phyloP scores from a whole-genome alignment of 2,113 vertebrate genomes.

The Mungos mungo region DNA sequence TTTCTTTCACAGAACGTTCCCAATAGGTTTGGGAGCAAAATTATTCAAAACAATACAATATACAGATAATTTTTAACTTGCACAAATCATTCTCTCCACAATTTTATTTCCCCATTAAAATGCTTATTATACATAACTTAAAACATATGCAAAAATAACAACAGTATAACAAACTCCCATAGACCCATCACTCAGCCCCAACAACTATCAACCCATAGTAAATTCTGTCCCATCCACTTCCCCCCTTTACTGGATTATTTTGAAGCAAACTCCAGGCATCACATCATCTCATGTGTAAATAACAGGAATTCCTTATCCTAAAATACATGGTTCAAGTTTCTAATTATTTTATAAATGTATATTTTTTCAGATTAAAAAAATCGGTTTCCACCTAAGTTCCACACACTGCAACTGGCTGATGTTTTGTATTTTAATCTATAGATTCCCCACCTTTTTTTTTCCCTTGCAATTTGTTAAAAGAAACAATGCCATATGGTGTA shows the following conservation, averaged over 20 bases:
- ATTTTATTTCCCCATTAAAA: conserved; percentile 47
- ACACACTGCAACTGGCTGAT: not conserved
- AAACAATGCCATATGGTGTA: not conserved
- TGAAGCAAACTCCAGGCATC: conserved; percentile 48
- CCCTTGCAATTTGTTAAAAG: conserved; percentile 20
- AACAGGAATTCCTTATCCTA: conserved; percentile 44
- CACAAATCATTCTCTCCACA: conserved; percentile 32
- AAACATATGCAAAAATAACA: conserved; percentile 25
- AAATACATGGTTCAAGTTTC: conserved; percentile 3
- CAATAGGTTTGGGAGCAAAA: conserved; percentile 28
- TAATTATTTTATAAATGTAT: conserved; percentile 8
- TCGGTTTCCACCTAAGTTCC: not conserved
- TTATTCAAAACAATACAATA: not conserved
- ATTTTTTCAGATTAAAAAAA: not conserved
- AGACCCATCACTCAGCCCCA: not conserved
- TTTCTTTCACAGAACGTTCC: not conserved
- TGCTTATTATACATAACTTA: not conserved
- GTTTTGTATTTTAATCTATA: conserved; percentile 25
- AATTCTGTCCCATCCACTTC: not conserved
- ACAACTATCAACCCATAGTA: not conserved
- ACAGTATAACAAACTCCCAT: not conserved
- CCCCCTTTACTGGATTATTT: not conserved
- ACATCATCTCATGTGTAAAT: conserved; percentile 32
- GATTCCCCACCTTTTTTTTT: not conserved
- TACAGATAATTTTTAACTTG: not conserved